phyloP scores from a whole-genome alignment of 1,140 invertebrate genomes.

The Bombus fervidus region DNA sequence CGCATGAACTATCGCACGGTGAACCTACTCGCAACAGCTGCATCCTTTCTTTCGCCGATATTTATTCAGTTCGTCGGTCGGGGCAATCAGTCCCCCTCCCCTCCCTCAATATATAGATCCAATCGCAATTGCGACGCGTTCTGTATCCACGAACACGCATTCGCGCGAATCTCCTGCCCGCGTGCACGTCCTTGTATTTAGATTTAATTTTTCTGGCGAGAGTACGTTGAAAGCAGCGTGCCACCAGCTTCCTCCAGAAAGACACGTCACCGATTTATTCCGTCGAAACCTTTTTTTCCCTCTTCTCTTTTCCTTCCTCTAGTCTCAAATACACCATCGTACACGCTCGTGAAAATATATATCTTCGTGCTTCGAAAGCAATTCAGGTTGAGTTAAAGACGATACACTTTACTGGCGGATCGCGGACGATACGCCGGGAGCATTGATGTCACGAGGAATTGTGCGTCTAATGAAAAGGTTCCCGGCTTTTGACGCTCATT shows the following conservation, averaged over 20 bases:
- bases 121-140: background rate
- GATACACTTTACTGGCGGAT: background rate
- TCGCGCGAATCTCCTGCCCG: background rate
- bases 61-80: constrained; percentile 16
- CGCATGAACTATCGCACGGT: background rate
- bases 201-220: constrained; percentile 32
- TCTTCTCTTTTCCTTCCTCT: background rate
- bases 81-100: background rate
- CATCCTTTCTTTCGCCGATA: background rate
- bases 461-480: constrained; percentile 17
- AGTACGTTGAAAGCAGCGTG: background rate
- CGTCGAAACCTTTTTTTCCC: background rate
- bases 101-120: background rate
- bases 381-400: background rate
- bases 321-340: too few relatives aligned
- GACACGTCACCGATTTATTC: background rate
- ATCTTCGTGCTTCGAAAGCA: background rate
- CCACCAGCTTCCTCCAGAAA: background rate
- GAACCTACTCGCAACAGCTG: background rate
- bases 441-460: constrained; percentile 5
- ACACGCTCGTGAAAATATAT: background rate
- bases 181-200: constrained; percentile 10
- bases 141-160: background rate
- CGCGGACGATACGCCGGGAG: background rate
- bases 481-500: background rate